Base-by-base conservation (phyloP, 2,113 vertebrate species). In the Diphyllodes magnificus region DNA sequence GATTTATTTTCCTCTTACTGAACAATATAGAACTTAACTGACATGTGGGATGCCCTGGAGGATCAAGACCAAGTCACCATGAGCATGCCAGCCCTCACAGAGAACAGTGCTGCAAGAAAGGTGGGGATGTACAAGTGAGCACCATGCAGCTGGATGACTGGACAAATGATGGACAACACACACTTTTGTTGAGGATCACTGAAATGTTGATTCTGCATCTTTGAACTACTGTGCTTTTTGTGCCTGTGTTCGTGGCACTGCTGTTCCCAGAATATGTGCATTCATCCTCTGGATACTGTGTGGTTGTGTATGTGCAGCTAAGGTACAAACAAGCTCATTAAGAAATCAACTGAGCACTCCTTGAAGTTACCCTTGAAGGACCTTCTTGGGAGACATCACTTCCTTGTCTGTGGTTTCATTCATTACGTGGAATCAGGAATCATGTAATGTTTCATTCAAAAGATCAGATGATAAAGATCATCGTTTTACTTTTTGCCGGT, bases 21-120 rank as follows among this genome's bases (percentile, higher is more conserved):
- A 73, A 25, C 13, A 73, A 30, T 40, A 19, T 7, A 76, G 49
- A 93, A 31, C 6, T 13, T 47, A 35, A 18, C 7, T 53, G 20
- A 15, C 0, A 0, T 13, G 3, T 70, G 25, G 33, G 15, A 35
- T 4, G 1, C 15, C 31, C 10, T 65, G 54, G 17, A n/a, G 15
- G 14, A 80, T 21, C 14, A 49, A 70, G 44, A 77, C 11, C 9
- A 28, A 73, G 45, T 50, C 31, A 40, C 54, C 7, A 8, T 7
- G 12, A 50, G 7, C 3, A 2, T 16, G 23, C 47, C 57, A 87
- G 18, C 18, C 12, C 18, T 42, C 2, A 1, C 42, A 70, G 51
- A 56, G 30, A 82, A 4, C 12, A 47, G 14, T 4, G 1, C 59
- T 83, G 28, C 40, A 31, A 45, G 37, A 49, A 83, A 69, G 22